phyloP scores from a whole-genome alignment of 2,888 invertebrate genomes.

The Chalcis sispes region DNA sequence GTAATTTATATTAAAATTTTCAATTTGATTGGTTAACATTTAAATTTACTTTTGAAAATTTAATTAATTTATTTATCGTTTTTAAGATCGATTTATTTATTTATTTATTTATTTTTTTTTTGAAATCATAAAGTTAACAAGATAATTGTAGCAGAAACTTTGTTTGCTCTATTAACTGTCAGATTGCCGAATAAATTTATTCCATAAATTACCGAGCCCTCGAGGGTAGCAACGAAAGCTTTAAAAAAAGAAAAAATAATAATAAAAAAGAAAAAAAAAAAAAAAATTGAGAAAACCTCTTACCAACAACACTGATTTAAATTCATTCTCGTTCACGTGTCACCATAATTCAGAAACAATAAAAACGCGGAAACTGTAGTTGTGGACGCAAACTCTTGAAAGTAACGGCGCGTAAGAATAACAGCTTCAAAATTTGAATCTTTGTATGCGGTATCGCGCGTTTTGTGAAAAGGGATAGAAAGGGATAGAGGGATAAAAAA shows the following conservation, averaged over 20 bases:
- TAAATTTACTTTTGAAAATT: too few relatives aligned
- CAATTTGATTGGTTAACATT: too few relatives aligned
- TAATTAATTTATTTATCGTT: too few relatives aligned
- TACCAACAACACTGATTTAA: conserved; percentile 42
- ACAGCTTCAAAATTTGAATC: not conserved
- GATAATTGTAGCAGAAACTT: too few relatives aligned
- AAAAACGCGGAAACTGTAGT: conserved; percentile 8
- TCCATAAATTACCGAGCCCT: conserved; percentile 8
- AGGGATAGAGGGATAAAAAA: conserved; percentile 5
- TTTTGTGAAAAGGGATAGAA: not conserved
- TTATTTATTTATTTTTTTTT: too few relatives aligned
- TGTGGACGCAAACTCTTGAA: conserved; percentile 13
- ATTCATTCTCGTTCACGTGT: conserved; percentile 32
- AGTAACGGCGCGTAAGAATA: conserved; percentile 23
- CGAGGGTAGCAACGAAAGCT: conserved; percentile 31
- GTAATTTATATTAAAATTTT: too few relatives aligned
- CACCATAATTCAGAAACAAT: conserved; percentile 42
- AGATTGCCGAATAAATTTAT: too few relatives aligned
- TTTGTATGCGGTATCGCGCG: too few relatives aligned
- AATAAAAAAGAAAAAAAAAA: not conserved
- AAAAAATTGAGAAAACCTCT: conserved; percentile 12
- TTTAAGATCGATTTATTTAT: too few relatives aligned
- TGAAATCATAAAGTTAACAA: too few relatives aligned
- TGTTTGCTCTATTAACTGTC: too few relatives aligned
- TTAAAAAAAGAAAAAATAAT: conserved; percentile 8